Percentiles rank a stretch among this genome's conserved stretches.
These are phyloP conservation scores for Empidonax traillii DNA, from an alignment of 2,113 vertebrate species.

Conservation along the genomic window DNA sequence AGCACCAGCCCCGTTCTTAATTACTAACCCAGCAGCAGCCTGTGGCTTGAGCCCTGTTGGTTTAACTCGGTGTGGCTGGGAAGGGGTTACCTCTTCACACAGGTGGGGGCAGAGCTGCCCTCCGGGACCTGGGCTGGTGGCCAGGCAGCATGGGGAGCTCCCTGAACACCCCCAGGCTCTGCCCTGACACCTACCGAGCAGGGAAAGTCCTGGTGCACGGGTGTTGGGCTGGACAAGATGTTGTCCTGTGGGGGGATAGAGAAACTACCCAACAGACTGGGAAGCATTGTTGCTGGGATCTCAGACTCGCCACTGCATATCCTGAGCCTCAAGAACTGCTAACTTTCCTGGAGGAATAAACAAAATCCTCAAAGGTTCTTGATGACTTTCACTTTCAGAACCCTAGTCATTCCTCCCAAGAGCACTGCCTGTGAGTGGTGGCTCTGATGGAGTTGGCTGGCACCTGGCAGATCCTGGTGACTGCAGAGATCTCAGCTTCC, in stretches of 20 bases:
- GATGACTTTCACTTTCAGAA: not conserved
- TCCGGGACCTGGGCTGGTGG: not conserved
- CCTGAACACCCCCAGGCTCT: not conserved
- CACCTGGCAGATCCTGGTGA: not conserved
- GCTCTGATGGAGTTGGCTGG: not conserved
- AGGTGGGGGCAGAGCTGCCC: not conserved
- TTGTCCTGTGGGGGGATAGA: not conserved
- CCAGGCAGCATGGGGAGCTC: accelerated
- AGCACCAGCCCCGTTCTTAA: not conserved
- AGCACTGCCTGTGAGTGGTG: accelerated
- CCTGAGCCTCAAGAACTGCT: not conserved
- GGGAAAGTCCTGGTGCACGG: not conserved
- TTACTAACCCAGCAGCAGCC: not conserved
- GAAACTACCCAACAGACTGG: not conserved
- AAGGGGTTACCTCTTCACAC: not conserved
- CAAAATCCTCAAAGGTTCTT: not conserved
- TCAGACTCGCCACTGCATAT: not conserved
- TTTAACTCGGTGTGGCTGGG: not conserved
- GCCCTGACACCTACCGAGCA: accelerated
- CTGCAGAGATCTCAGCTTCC: not conserved
- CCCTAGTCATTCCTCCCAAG: not conserved
- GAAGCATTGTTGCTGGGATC: not conserved
- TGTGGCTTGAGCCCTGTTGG: not conserved
- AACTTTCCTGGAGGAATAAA: not conserved
- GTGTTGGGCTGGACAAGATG: accelerated